phyloP scores from a whole-genome alignment of 2,113 vertebrate species.

The Artemisiospiza belli region DNA sequence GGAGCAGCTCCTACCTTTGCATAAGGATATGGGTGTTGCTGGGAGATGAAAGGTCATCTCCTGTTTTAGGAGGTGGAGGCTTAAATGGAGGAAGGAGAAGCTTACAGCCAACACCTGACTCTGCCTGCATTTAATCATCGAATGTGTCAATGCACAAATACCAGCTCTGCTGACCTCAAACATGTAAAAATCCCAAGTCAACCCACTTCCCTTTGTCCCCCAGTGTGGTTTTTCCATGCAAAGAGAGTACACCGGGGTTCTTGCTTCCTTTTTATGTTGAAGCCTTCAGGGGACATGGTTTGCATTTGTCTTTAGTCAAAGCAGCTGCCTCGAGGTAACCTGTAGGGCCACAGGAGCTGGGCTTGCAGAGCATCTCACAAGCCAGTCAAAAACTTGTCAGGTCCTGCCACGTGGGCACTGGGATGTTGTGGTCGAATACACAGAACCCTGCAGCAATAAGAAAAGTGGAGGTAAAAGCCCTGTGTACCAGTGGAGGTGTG shows the following conservation, averaged over 20 bases:
- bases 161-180: neutral
- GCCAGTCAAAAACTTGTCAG: neutral
- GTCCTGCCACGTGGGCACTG: neutral
- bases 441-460: neutral
- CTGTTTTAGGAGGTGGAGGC: slow-evolving; percentile 36
- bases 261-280: neutral
- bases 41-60: slow-evolving; percentile 18
- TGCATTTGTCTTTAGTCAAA: slow-evolving; percentile 27
- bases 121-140: slow-evolving; percentile 6
- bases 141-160: slow-evolving; percentile 2
- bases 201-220: neutral
- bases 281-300: neutral
- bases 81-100: slow-evolving; percentile 39
- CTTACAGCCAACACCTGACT: slow-evolving; percentile 34
- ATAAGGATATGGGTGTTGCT: neutral
- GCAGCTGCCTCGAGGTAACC: neutral
- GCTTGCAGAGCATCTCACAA: neutral
- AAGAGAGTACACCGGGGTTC: neutral
- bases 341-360: neutral
- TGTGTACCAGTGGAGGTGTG: neutral
- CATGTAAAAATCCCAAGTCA: slow-evolving; percentile 10
- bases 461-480: neutral
- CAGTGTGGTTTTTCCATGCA: neutral
- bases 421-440: neutral
- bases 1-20: neutral